A percentile compares a stretch with the other conserved stretches of the same genome.
Conservation (phyloP, 1,140 invertebrate genomes). For the Bacillus rossius region DNA sequence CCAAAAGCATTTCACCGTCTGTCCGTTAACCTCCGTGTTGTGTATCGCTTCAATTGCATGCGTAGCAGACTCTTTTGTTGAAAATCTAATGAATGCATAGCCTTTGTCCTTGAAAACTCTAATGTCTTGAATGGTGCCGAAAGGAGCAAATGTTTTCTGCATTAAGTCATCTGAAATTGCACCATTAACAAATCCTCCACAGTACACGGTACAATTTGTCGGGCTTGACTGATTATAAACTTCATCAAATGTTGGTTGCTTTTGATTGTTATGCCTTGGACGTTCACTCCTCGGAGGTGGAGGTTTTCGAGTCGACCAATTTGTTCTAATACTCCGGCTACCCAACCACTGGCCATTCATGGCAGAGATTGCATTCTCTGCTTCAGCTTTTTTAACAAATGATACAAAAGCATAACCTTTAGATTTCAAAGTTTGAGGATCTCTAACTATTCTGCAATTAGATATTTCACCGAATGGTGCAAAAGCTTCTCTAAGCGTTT, state of each 20-base stretch:
- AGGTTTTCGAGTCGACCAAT: conserved; percentile 98
- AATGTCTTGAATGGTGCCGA: conserved; percentile 94
- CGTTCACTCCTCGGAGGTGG: conserved; percentile 60
- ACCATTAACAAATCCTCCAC: conserved; percentile 91
- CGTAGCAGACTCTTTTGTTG: conserved; percentile 93
- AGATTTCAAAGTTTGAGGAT: conserved; percentile 97
- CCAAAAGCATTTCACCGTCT: conserved; percentile 98
- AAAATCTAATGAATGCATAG: conserved; percentile 98
- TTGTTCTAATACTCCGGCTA: conserved; percentile 95
- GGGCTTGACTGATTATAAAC: conserved; percentile 96
- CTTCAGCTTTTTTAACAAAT: conserved; percentile 98
- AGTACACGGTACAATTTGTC: conserved; percentile 99
- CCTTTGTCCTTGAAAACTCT: conserved; percentile 99
- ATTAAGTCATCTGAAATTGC: conserved; percentile 89
- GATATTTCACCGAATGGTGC: conserved; percentile 98
- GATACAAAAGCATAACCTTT: conserved; percentile 99
- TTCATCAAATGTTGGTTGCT: conserved; percentile 61
- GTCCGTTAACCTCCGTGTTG: conserved; percentile 94
- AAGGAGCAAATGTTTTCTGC: conserved; percentile 90
- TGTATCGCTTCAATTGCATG: conserved; percentile 96
- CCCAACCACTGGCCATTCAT: conserved; percentile 99
- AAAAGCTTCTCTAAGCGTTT: conserved; percentile 94
- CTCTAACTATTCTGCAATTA: conserved; percentile 96
- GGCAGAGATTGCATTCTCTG: conserved; percentile 91
- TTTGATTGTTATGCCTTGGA: conserved; percentile 36